A percentile compares a stretch with the other conserved stretches of the same genome.
phyloP scores from a whole-genome alignment of 30 jellyfish, hydroid and myxozoan genomes.

The Clytia hemisphaerica region DNA sequence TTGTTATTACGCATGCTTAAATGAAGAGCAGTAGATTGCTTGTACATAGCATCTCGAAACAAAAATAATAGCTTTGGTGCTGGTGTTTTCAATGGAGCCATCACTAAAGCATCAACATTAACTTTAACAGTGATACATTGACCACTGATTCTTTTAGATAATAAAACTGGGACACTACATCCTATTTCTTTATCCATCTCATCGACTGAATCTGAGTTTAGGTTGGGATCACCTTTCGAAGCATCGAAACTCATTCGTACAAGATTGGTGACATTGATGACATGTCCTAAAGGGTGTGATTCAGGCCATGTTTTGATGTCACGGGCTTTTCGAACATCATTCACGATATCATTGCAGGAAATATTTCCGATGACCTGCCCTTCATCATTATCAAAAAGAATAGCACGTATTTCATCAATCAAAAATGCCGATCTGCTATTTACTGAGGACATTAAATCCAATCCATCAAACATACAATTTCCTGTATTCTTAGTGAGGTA shows the following conservation, averaged over 20 bases:
- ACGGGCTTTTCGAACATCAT: not conserved
- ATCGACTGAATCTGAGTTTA: not conserved
- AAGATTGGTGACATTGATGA: not conserved
- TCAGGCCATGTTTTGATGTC: conserved; percentile 10
- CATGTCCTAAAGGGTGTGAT: not conserved
- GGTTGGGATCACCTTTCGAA: not conserved
- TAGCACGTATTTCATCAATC: conserved; percentile 15
- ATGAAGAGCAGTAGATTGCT: conserved; percentile 17
- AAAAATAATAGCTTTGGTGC: conserved; percentile 1
- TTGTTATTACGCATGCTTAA: not conserved
- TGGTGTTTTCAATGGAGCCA: conserved; percentile 2
- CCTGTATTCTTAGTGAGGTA: conserved; percentile 16
- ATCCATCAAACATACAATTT: conserved; percentile 6
- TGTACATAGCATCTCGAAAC: conserved; percentile 28
- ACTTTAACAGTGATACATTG: conserved; percentile 3
- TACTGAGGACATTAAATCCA: conserved; percentile 3
- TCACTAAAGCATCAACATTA: conserved; percentile 6
- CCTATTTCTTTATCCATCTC: not conserved
- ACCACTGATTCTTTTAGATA: conserved; percentile 6
- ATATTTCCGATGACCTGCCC: not conserved
- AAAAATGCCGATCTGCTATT: conserved; percentile 7
- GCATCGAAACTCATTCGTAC: conserved; percentile 15
- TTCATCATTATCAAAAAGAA: conserved; percentile 4
- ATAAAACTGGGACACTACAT: conserved; percentile 20
- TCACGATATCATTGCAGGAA: conserved; percentile 2